Conservation (phyloP, 2,113 vertebrate genomes). For the Jaculus jaculus region DNA sequence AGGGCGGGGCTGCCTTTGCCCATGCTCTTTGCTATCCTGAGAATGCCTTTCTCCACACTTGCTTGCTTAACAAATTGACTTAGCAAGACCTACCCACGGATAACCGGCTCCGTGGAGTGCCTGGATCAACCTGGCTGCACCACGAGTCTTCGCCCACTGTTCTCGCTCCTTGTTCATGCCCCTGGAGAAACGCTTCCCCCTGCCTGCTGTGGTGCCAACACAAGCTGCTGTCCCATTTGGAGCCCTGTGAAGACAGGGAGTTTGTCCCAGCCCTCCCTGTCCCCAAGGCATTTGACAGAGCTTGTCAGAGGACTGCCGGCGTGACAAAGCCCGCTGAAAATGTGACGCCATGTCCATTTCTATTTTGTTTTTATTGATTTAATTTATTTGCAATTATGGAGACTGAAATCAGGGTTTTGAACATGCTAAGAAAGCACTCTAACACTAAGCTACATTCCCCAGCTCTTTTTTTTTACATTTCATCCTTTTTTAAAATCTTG, state of each 20-base stretch:
- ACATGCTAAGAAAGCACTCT: too few species aligned
- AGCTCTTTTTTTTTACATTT: too few species aligned
- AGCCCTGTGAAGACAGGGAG: neutral
- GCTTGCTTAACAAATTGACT: neutral
- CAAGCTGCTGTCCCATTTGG: neutral
- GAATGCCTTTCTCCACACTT: neutral
- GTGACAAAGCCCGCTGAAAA: neutral
- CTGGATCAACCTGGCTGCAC: neutral
- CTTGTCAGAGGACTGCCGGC: neutral
- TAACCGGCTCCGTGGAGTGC: neutral
- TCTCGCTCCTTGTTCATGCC: neutral
- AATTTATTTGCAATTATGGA: too few species aligned
- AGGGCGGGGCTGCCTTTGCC: rapidly evolving
- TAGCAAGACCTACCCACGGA: neutral
- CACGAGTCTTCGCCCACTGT: rapidly evolving
- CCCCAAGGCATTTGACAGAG: neutral
- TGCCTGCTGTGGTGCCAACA: neutral
- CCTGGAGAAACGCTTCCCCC: neutral
- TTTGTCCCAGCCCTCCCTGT: neutral
- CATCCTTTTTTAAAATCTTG: too few species aligned
- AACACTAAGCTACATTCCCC: too few species aligned
- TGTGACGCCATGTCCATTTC: neutral
- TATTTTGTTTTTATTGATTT: neutral
- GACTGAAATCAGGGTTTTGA: too few species aligned
- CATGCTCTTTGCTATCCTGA: neutral